Conservation (phyloP, 2,797 vertebrate species). For the Apodemus agrarius region DNA sequence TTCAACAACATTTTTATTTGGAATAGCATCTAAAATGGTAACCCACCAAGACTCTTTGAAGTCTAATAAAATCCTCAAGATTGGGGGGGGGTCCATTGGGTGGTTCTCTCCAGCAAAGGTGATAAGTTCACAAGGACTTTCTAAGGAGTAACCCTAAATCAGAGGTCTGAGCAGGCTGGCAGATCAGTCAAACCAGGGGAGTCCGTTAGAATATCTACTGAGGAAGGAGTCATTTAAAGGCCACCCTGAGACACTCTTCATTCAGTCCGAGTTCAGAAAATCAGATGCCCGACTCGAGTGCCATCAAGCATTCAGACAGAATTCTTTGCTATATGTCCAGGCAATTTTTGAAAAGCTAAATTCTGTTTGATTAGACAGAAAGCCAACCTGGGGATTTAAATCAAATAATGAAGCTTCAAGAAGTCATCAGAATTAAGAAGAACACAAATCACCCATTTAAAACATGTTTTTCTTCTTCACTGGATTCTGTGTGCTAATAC, state of each 20-base stretch:
- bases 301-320: not conserved
- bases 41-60: fast-evolving
- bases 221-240: not conserved
- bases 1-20: conserved; percentile 24
- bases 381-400: conserved; percentile 31
- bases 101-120: not conserved
- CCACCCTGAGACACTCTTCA: not conserved
- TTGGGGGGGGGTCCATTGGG: not conserved
- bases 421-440: conserved; percentile 50
- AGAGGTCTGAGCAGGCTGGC: not conserved
- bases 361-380: conserved; percentile 27
- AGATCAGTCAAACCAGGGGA: too few relatives aligned
- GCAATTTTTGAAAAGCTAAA: not conserved
- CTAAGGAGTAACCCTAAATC: not conserved
- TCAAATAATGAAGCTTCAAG: not conserved
- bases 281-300: not conserved
- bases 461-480: conserved; percentile 56
- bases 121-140: not conserved
- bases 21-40: not conserved
- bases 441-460: conserved; percentile 67
- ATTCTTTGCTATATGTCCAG: not conserved
- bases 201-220: not conserved
- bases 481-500: conserved; percentile 11
- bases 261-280: not conserved
- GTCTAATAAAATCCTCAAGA: not conserved